Conservation (phyloP, 2,113 vertebrate genomes). For the Galeopterus variegatus region DNA sequence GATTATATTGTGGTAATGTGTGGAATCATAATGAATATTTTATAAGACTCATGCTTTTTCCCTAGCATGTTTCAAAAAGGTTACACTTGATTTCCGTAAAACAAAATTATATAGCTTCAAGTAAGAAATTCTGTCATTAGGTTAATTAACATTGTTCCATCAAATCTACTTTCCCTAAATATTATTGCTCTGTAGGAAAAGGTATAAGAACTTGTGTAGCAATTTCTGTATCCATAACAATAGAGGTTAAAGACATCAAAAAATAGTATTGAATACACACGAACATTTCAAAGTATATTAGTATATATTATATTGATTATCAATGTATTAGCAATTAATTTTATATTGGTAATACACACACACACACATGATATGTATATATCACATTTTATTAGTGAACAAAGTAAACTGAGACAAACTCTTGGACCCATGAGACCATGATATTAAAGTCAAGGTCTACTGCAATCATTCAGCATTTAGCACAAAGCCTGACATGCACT, state of each 20-base stretch:
- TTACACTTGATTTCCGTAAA: conserved; percentile 20
- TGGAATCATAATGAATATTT: not conserved
- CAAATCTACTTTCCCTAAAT: conserved; percentile 1
- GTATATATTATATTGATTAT: not conserved
- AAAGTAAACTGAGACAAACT: not conserved
- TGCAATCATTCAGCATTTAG: not conserved
- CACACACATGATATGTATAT: not conserved
- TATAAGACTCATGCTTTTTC: not conserved
- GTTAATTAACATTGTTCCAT: not conserved
- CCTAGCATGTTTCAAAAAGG: conserved; percentile 5
- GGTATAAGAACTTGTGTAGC: not conserved
- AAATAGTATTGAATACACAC: conserved; percentile 20
- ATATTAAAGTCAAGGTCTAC: not conserved
- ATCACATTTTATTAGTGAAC: not conserved
- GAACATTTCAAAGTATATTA: conserved; percentile 8
- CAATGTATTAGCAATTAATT: not conserved
- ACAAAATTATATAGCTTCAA: not conserved
- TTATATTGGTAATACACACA: not conserved
- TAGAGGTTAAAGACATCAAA: not conserved
- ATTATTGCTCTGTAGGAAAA: not conserved
- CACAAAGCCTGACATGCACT: not conserved
- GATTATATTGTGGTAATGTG: not conserved
- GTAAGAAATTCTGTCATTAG: not conserved
- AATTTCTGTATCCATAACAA: not conserved
- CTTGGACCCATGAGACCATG: not conserved